A percentile compares a stretch with the other conserved stretches of the same genome.
These are phyloP conservation scores for Melipona bicolor DNA, from an alignment of 2,888 invertebrate species.

Conservation along the genomic window DNA sequence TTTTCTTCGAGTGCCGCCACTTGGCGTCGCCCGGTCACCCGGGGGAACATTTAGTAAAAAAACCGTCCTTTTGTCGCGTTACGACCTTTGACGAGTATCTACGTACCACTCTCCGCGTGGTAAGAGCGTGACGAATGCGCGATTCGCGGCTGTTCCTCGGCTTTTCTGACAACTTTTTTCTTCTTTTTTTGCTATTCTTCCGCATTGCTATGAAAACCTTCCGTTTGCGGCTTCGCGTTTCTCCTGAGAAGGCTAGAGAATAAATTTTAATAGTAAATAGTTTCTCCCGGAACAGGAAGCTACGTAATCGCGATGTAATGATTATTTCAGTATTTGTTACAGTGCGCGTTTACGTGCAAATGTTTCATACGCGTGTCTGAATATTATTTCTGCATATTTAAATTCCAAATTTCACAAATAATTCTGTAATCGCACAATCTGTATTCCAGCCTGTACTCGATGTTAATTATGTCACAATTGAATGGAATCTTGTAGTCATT, in stretches of 20 bases:
- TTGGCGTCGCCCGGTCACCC: constrained; percentile 8
- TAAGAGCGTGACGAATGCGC: background rate
- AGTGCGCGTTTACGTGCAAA: no score
- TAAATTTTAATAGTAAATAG: no score
- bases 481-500: background rate
- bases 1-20: constrained; percentile 56
- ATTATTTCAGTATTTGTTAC: no score
- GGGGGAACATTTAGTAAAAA: constrained; percentile 40
- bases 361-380: no score
- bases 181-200: background rate
- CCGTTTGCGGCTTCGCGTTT: no score
- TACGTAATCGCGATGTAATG: no score
- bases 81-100: constrained; percentile 18
- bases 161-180: background rate
- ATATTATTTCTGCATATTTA: no score
- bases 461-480: background rate
- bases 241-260: no score
- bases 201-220: no score
- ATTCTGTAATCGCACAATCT: no score
- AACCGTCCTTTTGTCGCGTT: constrained; percentile 13
- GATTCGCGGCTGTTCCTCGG: background rate
- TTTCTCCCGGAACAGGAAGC: no score
- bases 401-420: no score
- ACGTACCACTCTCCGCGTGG: background rate
- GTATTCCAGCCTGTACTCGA: background rate